phyloP scores from a whole-genome alignment of 2,888 invertebrate genomes.

The Agrochola lychnidis region DNA sequence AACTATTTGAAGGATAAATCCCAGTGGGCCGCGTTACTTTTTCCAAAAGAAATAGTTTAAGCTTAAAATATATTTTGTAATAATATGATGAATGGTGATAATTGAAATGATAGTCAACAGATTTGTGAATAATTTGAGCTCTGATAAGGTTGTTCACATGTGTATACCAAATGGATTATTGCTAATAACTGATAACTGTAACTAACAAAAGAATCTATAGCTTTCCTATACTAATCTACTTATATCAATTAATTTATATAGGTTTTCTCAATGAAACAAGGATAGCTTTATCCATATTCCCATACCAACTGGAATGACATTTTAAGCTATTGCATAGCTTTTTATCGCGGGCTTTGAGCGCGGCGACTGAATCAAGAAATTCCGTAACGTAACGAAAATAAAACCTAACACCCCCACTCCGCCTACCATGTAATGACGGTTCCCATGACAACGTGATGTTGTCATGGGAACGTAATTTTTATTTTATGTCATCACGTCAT shows the following conservation, averaged over 20 bases:
- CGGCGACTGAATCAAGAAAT: too few relatives aligned
- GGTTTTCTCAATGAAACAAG: neutral
- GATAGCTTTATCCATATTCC: neutral
- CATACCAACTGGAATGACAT: neutral
- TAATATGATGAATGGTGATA: neutral
- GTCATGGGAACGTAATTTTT: too few relatives aligned
- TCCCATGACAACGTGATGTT: too few relatives aligned
- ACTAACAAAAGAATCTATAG: neutral
- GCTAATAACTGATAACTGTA: constrained; percentile 17
- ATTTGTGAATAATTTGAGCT: constrained; percentile 12
- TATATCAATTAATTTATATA: neutral
- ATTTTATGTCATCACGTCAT: too few relatives aligned
- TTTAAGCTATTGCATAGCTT: too few relatives aligned
- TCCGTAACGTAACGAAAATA: too few relatives aligned
- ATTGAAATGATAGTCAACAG: neutral
- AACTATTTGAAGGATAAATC: neutral
- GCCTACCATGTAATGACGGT: too few relatives aligned
- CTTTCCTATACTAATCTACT: neutral
- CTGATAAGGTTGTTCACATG: constrained; percentile 14
- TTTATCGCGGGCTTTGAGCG: too few relatives aligned
- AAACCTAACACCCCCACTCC: too few relatives aligned
- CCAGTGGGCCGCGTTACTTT: neutral
- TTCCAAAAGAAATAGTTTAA: neutral
- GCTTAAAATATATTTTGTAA: neutral
- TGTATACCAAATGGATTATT: constrained; percentile 3